Conservation (phyloP, 2,888 invertebrate genomes). For the Metellina segmentata region DNA sequence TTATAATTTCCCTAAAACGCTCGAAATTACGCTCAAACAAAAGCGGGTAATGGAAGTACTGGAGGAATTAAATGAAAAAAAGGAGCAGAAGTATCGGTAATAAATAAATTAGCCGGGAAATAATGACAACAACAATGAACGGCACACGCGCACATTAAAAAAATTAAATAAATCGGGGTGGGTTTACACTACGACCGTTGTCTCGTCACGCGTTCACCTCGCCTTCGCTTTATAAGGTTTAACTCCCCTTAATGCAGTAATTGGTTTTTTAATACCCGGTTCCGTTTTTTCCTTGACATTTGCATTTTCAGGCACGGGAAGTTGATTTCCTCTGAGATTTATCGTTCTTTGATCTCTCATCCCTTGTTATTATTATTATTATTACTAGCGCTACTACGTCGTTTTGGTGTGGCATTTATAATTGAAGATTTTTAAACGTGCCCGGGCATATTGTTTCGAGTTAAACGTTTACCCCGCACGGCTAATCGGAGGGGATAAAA, state of each 20-base stretch:
- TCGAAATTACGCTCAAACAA: slow-evolving; percentile 47
- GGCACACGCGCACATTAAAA: not conserved
- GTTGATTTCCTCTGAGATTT: slow-evolving; percentile 55
- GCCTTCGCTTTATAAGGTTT: slow-evolving; percentile 4
- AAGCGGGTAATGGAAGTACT: slow-evolving; percentile 35
- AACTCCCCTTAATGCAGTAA: slow-evolving; percentile 66
- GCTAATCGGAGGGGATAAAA: not conserved
- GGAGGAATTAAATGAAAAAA: slow-evolving; percentile 63
- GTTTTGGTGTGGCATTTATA: slow-evolving; percentile 48
- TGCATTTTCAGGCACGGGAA: slow-evolving; percentile 51
- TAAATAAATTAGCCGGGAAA: slow-evolving; percentile 70
- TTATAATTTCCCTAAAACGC: slow-evolving; percentile 70
- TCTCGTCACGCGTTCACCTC: not conserved
- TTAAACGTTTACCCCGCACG: slow-evolving; percentile 27
- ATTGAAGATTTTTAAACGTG: slow-evolving; percentile 62
- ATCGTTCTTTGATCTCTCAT: slow-evolving; percentile 34
- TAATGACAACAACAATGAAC: slow-evolving; percentile 35
- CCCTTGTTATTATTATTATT: slow-evolving; percentile 38
- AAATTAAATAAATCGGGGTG: not conserved
- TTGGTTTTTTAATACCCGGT: slow-evolving; percentile 70
- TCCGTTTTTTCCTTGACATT: slow-evolving; percentile 33
- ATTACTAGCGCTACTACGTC: slow-evolving; percentile 34
- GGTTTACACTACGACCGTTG: not conserved
- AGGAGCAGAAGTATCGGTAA: slow-evolving; percentile 31
- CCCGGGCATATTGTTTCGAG: slow-evolving; percentile 40